A percentile compares a stretch with the other conserved stretches of the same genome.
Conservation (phyloP, 1,140 invertebrate genomes). For the Diorhabda sublineata region DNA sequence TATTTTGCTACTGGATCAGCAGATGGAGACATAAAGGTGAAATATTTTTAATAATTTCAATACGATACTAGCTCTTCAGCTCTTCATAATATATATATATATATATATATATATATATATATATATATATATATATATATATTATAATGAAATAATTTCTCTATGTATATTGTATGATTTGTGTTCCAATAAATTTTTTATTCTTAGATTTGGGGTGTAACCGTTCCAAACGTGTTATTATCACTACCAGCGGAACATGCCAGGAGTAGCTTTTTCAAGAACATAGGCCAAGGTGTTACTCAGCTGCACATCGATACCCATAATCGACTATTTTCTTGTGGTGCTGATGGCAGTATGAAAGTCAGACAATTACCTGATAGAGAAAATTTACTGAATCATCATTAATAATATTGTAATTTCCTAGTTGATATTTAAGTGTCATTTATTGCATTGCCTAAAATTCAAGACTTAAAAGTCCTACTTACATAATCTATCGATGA, state of each 20-base stretch:
- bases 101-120: too few relatives aligned
- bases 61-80: too few relatives aligned
- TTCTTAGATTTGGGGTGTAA: constrained; percentile 85
- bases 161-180: too few relatives aligned
- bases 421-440: too few relatives aligned
- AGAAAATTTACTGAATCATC: constrained; percentile 46
- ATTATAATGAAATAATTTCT: background rate
- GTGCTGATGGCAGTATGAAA: constrained; percentile 98
- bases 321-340: constrained; percentile 91
- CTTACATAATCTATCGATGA: too few relatives aligned
- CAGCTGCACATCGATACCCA: constrained; percentile 86
- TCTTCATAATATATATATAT: too few relatives aligned
- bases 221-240: constrained; percentile 78
- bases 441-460: too few relatives aligned
- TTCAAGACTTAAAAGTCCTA: too few relatives aligned
- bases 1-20: constrained; percentile 95
- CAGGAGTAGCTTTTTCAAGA: constrained; percentile 90
- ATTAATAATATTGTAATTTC: background rate
- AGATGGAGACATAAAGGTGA: constrained; percentile 96
- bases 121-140: too few relatives aligned
- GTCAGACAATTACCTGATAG: constrained; percentile 82
- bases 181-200: background rate
- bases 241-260: constrained; percentile 91
- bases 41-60: too few relatives aligned
- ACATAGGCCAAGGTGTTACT: constrained; percentile 93